Evolutionary conservation across 2,888 invertebrate species (phyloP).

Genomic region (Ceraclea dissimilis): DNA sequence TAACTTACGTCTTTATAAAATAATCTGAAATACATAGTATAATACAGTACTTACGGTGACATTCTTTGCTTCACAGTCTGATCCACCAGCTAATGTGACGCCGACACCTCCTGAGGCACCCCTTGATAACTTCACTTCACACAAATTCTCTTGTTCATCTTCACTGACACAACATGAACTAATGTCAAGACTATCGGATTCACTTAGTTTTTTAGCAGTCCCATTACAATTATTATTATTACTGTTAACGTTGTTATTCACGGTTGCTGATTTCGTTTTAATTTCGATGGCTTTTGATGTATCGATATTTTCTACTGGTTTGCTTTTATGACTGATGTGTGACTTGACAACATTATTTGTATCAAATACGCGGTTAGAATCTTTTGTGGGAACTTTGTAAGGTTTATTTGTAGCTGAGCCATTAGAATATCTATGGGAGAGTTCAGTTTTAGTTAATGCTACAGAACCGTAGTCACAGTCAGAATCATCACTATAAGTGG

Average conservation of each 20-base stretch:
- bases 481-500: slow-evolving; percentile 23
- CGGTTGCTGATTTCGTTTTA: neutral
- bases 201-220: slow-evolving; percentile 1
- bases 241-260: neutral
- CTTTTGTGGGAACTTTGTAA: slow-evolving; percentile 8
- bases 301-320: neutral
- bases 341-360: slow-evolving; percentile 4
- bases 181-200: slow-evolving; percentile 10
- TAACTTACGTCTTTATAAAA: too few species aligned
- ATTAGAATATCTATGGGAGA: slow-evolving; percentile 16
- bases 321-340: neutral
- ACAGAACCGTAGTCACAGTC: slow-evolving; percentile 21
- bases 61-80: slow-evolving; percentile 86
- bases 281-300: neutral
- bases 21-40: too few species aligned
- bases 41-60: slow-evolving; percentile 73
- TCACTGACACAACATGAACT: slow-evolving; percentile 14
- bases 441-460: slow-evolving; percentile 13
- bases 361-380: neutral
- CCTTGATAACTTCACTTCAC: slow-evolving; percentile 34
- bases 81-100: slow-evolving; percentile 80
- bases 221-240: neutral
- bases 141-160: slow-evolving; percentile 17
- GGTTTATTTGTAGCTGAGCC: slow-evolving; percentile 9
- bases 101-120: slow-evolving; percentile 63